A percentile compares a stretch with the other conserved stretches of the same genome.
phyloP scores from a whole-genome alignment of 2,888 invertebrate genomes.

The Isoperla grammatica region DNA sequence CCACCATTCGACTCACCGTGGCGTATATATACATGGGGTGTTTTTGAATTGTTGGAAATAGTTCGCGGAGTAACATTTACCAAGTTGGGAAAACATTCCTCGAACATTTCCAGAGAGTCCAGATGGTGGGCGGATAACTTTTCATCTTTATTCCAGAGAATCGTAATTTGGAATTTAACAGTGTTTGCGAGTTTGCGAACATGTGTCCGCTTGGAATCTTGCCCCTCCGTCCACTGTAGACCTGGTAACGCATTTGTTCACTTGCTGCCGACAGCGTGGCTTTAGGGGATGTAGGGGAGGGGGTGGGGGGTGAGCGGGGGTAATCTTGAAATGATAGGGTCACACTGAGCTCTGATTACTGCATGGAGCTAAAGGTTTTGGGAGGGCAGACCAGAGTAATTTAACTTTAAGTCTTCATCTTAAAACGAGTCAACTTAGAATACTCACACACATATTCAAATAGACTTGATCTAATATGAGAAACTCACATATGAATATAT shows the following conservation, averaged over 20 bases:
- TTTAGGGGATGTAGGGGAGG: neutral
- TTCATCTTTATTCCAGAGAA: neutral
- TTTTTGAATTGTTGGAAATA: too few relatives aligned
- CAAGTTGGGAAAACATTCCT: too few relatives aligned
- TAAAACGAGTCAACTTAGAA: neutral
- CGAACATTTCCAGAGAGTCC: too few relatives aligned
- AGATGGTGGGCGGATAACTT: neutral
- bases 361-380: neutral
- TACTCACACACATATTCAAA: neutral
- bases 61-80: too few relatives aligned
- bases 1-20: too few relatives aligned
- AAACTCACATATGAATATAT: too few relatives aligned
- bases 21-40: too few relatives aligned
- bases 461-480: too few relatives aligned
- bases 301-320: conserved; percentile 15
- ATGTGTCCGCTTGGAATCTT: neutral
- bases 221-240: neutral
- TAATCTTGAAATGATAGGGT: conserved; percentile 24
- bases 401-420: neutral
- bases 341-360: neutral
- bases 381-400: neutral
- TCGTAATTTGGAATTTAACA: conserved; percentile 5
- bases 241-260: neutral
- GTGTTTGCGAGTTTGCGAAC: neutral
- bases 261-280: too few relatives aligned